A percentile compares a stretch with the other conserved stretches of the same genome.
These are phyloP conservation scores for Synergus japonicus DNA, from an alignment of 2,888 invertebrate genomes.

Conservation along the genomic window DNA sequence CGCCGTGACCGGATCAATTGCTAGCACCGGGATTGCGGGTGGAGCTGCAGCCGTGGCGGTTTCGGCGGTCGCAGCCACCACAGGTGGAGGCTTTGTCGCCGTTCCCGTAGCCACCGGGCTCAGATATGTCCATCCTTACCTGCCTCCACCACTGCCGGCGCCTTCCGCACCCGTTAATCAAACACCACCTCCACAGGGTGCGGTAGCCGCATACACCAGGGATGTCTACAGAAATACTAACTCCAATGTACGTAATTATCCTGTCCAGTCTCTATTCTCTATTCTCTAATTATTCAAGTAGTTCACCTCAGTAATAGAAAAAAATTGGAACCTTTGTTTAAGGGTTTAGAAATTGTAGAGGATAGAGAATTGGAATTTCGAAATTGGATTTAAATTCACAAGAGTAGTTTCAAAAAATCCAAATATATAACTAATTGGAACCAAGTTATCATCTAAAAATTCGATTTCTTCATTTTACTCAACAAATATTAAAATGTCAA, in stretches of 20 bases:
- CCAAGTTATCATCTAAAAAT: too few species aligned
- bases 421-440: too few species aligned
- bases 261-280: too few species aligned
- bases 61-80: slow-evolving; percentile 64
- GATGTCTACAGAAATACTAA: slow-evolving; percentile 73
- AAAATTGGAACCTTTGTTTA: too few species aligned
- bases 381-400: too few species aligned
- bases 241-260: slow-evolving; percentile 69
- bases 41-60: slow-evolving; percentile 53
- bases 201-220: slow-evolving; percentile 72
- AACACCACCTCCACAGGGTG: slow-evolving; percentile 77
- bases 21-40: slow-evolving; percentile 52
- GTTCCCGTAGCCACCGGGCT: slow-evolving; percentile 77
- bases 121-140: slow-evolving; percentile 74
- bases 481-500: too few species aligned
- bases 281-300: too few species aligned
- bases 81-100: slow-evolving; percentile 66
- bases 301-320: too few species aligned
- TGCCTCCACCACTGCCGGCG: slow-evolving; percentile 73
- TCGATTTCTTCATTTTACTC: too few species aligned
- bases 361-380: too few species aligned
- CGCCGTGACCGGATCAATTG: slow-evolving; percentile 45
- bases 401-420: too few species aligned
- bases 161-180: slow-evolving; percentile 72
- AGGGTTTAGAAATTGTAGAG: too few species aligned